Evolutionary conservation across 1,140 invertebrate species (phyloP).

Genomic region (Dryas iulia): DNA sequence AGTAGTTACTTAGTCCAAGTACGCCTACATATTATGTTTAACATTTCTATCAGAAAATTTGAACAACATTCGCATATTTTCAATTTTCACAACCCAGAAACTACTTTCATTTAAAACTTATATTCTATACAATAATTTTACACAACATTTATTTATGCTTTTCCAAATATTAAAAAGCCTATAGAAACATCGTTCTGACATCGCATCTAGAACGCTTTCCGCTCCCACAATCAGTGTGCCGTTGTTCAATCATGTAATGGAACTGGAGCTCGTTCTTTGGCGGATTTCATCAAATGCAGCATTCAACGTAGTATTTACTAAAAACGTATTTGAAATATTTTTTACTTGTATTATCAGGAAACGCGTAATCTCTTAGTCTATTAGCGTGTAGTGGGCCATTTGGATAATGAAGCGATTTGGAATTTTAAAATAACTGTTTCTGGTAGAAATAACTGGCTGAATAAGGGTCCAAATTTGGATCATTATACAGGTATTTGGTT

Average conservation of each 20-base stretch:
- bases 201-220: slow-evolving; percentile 14
- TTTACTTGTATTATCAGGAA: slow-evolving; percentile 34
- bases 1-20: too few relatives aligned
- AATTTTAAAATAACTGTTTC: slow-evolving; percentile 9
- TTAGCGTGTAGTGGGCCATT: slow-evolving; percentile 22
- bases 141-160: neutral
- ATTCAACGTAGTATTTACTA: slow-evolving; percentile 34
- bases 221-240: slow-evolving; percentile 37
- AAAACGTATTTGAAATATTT: slow-evolving; percentile 47
- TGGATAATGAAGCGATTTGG: slow-evolving; percentile 15
- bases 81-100: neutral
- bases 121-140: neutral
- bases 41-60: neutral
- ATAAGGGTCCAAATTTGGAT: neutral
- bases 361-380: slow-evolving; percentile 27
- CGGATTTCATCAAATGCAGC: slow-evolving; percentile 48
- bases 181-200: neutral
- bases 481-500: neutral
- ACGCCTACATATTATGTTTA: too few relatives aligned
- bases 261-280: slow-evolving; percentile 38
- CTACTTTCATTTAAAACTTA: neutral
- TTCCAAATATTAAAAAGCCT: slow-evolving; percentile 2
- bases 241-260: slow-evolving; percentile 64
- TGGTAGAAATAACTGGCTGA: neutral
- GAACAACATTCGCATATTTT: neutral